Evolutionary conservation across 1,140 invertebrate species (phyloP).

Genomic region (Ceratitis capitata): DNA sequence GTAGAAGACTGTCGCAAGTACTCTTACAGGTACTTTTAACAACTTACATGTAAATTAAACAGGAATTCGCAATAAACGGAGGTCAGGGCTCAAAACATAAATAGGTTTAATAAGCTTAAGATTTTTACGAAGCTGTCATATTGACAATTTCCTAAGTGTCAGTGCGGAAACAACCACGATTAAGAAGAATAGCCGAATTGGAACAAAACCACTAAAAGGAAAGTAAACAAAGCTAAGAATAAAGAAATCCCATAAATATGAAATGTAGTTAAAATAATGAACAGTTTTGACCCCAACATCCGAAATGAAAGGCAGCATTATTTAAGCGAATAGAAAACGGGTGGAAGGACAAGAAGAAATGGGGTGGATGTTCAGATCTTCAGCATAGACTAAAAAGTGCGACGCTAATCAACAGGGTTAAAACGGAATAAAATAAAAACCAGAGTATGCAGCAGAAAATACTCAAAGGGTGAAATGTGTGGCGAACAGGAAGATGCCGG

Average conservation of each 20-base stretch:
- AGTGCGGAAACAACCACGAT: not conserved
- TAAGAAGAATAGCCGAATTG: not conserved
- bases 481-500: not conserved
- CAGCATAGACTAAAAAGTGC: not conserved
- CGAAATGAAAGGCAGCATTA: not conserved
- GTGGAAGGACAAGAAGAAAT: not conserved
- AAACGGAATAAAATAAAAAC: not conserved
- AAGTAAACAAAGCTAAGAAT: not conserved
- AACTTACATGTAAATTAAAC: too few species aligned
- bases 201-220: not conserved
- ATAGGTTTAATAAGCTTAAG: not conserved
- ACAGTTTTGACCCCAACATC: not conserved
- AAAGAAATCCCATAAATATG: constrained; percentile 17
- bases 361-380: not conserved
- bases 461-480: constrained; percentile 24
- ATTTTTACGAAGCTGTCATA: constrained; percentile 11
- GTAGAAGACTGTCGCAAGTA: too few species aligned
- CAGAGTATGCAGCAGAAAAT: not conserved
- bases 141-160: not conserved
- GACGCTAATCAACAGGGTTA: constrained; percentile 11
- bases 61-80: too few species aligned
- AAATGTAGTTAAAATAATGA: constrained; percentile 38
- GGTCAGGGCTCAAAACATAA: too few species aligned
- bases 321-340: not conserved
- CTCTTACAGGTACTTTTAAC: too few species aligned